Evolutionary conservation across 2,888 invertebrate genomes (phyloP), one percentile per base, ranked within the genome.

Genomic region (Lithophane ornitopus): DNA sequence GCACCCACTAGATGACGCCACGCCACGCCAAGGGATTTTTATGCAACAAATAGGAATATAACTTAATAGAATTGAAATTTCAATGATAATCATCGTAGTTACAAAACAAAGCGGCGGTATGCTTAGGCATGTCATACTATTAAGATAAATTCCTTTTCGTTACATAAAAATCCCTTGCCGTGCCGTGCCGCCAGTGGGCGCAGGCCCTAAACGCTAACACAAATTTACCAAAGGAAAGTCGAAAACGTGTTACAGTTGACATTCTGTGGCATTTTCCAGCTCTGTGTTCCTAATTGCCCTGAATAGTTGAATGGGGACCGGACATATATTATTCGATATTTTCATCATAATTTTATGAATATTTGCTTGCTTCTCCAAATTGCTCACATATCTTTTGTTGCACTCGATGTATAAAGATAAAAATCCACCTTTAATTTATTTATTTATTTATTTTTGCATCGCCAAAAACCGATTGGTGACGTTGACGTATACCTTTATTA

Each of bases 141-240:
- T 34, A 34, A 34, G 34, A 3, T 34, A 34, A 3, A 34, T 34
- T 34, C 34, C 34, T 34, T 22, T 11, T 54, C 12, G 11, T 4
- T 1, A n/a, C 12, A 54, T 1, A n/a, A n/a, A n/a, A 12, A 3
- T n/a, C 12, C 2, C 12, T n/a, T n/a, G 12, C n/a, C 54, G 2
- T n/a, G 54, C 12, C n/a, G 12, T 26, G 54, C 54, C 12, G 54
- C n/a, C 12, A 54, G 54, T 26, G 54, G n/a, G n/a, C 54, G n/a
- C n/a, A 54, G 66, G 28, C 72, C 75, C 74, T 80, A 76, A 80
- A 63, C 73, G 70, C 77, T 67, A 76, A 62, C 82, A 59, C 74
- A 75, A 83, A 68, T 70, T 74, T 68, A 84, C 71, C 74, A 84
- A 87, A 85, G 66, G 81, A 83, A 73, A 80, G 81, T 81, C 68